A percentile compares a stretch with the other conserved stretches of the same genome.
These are phyloP conservation scores for Drosophila erecta DNA, from an alignment of 1,140 invertebrate genomes.

Conservation along the genomic window DNA sequence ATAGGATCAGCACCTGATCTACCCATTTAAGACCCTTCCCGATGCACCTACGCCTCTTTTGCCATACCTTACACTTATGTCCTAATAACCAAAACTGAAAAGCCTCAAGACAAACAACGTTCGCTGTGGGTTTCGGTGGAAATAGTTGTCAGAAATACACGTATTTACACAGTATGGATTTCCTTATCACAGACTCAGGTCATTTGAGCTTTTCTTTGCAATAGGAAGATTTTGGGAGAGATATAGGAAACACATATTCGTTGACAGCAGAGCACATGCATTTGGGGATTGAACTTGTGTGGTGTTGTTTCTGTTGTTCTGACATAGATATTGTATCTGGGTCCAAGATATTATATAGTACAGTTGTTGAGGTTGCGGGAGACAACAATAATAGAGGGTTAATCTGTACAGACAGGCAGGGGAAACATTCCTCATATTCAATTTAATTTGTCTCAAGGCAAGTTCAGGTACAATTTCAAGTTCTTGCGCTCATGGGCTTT, in stretches of 20 bases:
- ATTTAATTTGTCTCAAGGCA: conserved; percentile 60
- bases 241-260: conserved; percentile 34
- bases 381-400: conserved; percentile 68
- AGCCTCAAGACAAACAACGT: conserved; percentile 19
- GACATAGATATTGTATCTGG: conserved; percentile 42
- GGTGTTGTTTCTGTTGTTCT: conserved; percentile 59
- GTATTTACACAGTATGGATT: conserved; percentile 16
- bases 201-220: conserved; percentile 51
- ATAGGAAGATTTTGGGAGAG: conserved; percentile 19
- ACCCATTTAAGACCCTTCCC: conserved; percentile 13
- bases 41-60: conserved; percentile 40
- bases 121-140: conserved; percentile 9
- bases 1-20: conserved; percentile 46
- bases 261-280: conserved; percentile 65
- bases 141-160: conserved; percentile 7
- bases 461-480: conserved; percentile 52
- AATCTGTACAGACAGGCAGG: conserved; percentile 61
- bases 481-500: conserved; percentile 44
- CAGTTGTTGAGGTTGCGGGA: conserved; percentile 60
- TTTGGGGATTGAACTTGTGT: conserved; percentile 30
- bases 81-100: conserved; percentile 24
- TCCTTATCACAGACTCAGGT: conserved; percentile 38
- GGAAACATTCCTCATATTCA: conserved; percentile 51
- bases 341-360: conserved; percentile 43
- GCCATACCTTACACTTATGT: conserved; percentile 27